Conservation (phyloP, 1,140 invertebrate genomes). For the Eumaeus atala region DNA sequence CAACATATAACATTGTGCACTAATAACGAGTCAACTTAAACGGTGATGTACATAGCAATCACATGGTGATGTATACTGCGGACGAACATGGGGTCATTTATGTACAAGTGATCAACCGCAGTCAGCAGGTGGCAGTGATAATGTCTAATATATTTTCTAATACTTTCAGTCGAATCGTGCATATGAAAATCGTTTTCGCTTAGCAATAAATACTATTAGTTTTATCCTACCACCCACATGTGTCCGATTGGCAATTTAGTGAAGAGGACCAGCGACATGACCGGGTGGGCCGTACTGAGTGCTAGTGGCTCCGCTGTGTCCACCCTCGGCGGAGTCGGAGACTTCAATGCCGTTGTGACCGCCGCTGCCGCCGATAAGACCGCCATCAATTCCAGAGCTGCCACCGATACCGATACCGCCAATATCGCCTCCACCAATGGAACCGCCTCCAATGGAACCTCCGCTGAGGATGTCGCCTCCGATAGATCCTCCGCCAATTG, state of each 20-base stretch:
- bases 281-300: slow-evolving; percentile 62
- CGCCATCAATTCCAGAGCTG: slow-evolving; percentile 32
- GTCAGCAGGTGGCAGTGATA: slow-evolving; percentile 14
- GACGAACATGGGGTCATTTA: slow-evolving; percentile 40
- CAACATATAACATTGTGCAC: slow-evolving; percentile 66
- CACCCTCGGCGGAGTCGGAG: slow-evolving; percentile 24
- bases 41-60: slow-evolving; percentile 32
- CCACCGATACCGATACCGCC: slow-evolving; percentile 27
- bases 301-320: slow-evolving; percentile 52
- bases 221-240: slow-evolving; percentile 36
- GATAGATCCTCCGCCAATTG: slow-evolving; percentile 37
- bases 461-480: slow-evolving; percentile 35
- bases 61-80: slow-evolving; percentile 24
- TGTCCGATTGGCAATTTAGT: slow-evolving; percentile 37
- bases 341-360: slow-evolving; percentile 47
- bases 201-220: slow-evolving; percentile 44
- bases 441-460: slow-evolving; percentile 28
- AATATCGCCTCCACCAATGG: slow-evolving; percentile 4
- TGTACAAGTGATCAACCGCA: slow-evolving; percentile 48
- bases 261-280: slow-evolving; percentile 59
- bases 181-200: slow-evolving; percentile 25
- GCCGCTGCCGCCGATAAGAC: slow-evolving; percentile 24
- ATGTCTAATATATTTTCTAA: not conserved
- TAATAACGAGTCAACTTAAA: slow-evolving; percentile 66
- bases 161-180: not conserved